Base-by-base conservation (phyloP, 2,113 vertebrate genomes). In the Channa maculata region DNA sequence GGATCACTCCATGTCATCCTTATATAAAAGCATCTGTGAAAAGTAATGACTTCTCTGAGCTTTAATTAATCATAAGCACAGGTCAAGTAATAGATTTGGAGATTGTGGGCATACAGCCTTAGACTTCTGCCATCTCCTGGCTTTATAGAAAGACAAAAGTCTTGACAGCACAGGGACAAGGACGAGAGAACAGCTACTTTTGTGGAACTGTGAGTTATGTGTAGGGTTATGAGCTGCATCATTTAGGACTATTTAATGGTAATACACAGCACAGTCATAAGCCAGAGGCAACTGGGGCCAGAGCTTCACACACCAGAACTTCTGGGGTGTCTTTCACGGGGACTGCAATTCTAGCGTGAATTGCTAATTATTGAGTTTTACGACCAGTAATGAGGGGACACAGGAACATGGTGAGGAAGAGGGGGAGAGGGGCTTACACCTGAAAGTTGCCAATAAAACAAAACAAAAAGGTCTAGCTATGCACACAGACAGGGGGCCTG, bases 391-490 rank as follows among this genome's bases (percentile, higher is more conserved):
- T 75, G 72, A 84, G 64, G 54, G 60, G 46, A 75, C 66, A 82
- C 49, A 7, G 60, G 68, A 68, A 46, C 14, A 12, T 37, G 60
- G 45, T 39, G 65, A 71, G 66, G 24, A 39, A 24, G 41, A 14
- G 53, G 53, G 81, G 61, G 80, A 34, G 74, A 58, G 24, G 39
- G 61, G 78, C 86, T 89, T 81, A 81, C 88, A 94, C 91, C 83
- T 89, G 71, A 89, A 90, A 84, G 80, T 87, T 85, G 10, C 71
- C 77, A 66, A 45, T 83, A 75, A 83, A 87, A 64, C 38, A 34
- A 64, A 74, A 38, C 37, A 33, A 70, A 69, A 63, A 39, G 43
- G 41, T 62, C 57, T 65, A 65, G 14, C 38, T 15, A 43, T 58
- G 15, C 34, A 41, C 8, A 12, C 54, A 1, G 5, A 10, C 2